phyloP scores from a whole-genome alignment of 2,888 invertebrate genomes.

The Bellardia pandia region DNA sequence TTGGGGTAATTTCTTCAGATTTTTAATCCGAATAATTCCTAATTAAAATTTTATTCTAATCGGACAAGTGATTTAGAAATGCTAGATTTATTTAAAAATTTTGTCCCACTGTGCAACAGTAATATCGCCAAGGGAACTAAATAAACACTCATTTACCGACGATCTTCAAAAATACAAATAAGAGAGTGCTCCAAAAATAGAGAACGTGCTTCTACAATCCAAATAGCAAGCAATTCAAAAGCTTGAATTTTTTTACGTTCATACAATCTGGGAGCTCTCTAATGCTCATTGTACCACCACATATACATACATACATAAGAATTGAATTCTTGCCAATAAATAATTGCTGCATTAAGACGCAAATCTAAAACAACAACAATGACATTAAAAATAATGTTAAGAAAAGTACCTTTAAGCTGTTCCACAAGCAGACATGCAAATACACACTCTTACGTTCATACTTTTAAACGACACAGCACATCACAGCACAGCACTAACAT shows the following conservation, averaged over 20 bases:
- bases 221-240: too few relatives aligned
- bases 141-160: neutral
- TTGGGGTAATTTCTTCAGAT: too few relatives aligned
- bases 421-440: neutral
- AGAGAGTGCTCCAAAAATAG: too few relatives aligned
- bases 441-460: neutral
- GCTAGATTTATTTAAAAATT: too few relatives aligned
- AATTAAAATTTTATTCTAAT: too few relatives aligned
- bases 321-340: neutral
- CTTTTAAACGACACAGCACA: neutral
- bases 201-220: too few relatives aligned
- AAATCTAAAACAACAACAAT: neutral
- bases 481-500: neutral
- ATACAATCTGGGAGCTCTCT: too few relatives aligned
- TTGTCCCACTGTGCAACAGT: neutral
- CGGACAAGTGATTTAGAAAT: too few relatives aligned
- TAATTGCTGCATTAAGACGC: neutral
- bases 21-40: too few relatives aligned
- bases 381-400: neutral
- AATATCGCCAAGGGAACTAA: neutral
- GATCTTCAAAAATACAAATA: too few relatives aligned
- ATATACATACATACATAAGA: neutral
- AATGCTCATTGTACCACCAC: neutral
- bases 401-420: neutral
- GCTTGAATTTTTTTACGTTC: too few relatives aligned